Base-by-base conservation (phyloP, 2,888 invertebrate species). In the Chymomyza amoena region DNA sequence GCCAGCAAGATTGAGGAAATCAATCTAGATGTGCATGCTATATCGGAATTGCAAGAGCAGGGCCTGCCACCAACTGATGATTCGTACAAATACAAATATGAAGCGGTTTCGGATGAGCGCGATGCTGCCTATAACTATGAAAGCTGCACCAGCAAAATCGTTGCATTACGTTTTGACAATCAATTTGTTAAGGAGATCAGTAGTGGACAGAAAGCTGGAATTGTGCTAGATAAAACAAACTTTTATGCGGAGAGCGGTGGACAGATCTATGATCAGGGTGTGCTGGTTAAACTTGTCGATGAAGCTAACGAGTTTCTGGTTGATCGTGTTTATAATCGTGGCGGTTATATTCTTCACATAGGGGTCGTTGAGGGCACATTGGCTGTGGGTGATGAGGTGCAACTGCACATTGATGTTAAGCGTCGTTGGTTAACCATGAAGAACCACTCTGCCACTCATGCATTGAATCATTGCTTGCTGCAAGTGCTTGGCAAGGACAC, bases 211-310 rank as follows among this genome's bases (percentile, higher is more conserved):
- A 97, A 97, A 91, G 98, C 98, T 91, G 99, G 98, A 18, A 92
- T 99, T 67, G 93, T 99, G 76, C 93, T 99, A 71, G 97, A 99
- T 91, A 94, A 93, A 86, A 99, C 99, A 0, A 96, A 94, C 91
- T 99, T 99, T 92, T 99, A 99, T 92, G 99, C 99, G 0, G 99
- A 99, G 92, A 98, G 99, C 92, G 99, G 99, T 74, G 99, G 99
- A 15, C 99, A 99, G 93, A 98, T 98, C 86, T 98, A 95, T 91
- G 99, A 99, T 91, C 97, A 97, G 89, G 99, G 99, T 25, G 97
- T 96, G 81, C 93, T 98, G 91, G 95, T 95, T 0, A 97, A 97
- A 93, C 90, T 93, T 6, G 94, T 82, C 93, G 97, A 97, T 90
- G 97, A 97, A 89, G 95, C 94, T 91, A 95, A 95, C 13, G 99